Percentiles rank a stretch among this genome's conserved stretches.
These are phyloP conservation scores for Aegotheles bennettii DNA, from an alignment of 2,113 vertebrate genomes.

Conservation along the genomic window DNA sequence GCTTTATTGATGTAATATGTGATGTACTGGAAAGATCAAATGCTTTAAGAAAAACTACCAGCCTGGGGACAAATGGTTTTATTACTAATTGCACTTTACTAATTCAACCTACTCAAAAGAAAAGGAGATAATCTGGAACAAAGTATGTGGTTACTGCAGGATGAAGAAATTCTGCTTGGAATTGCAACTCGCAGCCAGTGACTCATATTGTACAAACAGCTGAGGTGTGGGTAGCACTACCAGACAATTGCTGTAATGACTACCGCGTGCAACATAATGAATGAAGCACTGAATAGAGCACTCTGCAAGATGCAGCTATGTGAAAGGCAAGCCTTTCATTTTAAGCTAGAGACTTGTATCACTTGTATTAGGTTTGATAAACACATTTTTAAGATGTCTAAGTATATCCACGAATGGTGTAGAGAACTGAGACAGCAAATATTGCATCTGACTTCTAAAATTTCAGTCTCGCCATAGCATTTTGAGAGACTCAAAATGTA, in stretches of 20 bases:
- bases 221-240: background rate
- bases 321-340: background rate
- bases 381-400: background rate
- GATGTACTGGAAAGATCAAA: background rate
- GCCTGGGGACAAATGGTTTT: background rate
- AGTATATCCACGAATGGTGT: background rate
- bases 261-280: background rate
- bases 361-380: background rate
- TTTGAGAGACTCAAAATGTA: background rate
- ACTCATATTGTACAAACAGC: constrained; percentile 23
- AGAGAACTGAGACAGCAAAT: background rate
- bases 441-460: background rate
- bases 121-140: background rate
- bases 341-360: background rate
- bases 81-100: constrained; percentile 3
- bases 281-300: background rate
- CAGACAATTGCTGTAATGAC: constrained; percentile 4
- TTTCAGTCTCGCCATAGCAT: background rate
- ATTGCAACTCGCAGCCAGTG: background rate
- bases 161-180: constrained; percentile 18
- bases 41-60: background rate
- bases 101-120: constrained; percentile 3
- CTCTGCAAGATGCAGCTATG: background rate
- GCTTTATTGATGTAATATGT: background rate
- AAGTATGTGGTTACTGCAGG: background rate